Conservation (phyloP, 2,888 invertebrate genomes). For the Brenthis daphne region DNA sequence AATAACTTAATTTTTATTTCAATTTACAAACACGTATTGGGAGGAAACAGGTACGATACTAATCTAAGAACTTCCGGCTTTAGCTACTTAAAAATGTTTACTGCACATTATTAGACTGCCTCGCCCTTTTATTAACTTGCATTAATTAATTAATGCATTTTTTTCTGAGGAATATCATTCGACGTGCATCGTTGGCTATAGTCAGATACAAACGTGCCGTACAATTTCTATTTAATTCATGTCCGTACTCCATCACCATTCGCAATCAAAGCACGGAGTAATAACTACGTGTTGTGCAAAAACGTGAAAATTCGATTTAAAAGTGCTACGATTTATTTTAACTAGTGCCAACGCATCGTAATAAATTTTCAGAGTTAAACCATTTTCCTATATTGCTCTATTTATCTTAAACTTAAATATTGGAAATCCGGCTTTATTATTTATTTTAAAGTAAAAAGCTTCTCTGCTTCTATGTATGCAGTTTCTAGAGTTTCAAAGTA, state of each 20-base stretch:
- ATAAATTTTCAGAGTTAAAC: neutral
- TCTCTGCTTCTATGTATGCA: constrained; percentile 1
- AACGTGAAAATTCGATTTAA: constrained; percentile 25
- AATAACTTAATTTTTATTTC: neutral
- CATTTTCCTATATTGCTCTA: neutral
- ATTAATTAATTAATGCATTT: constrained; percentile 10
- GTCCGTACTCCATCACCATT: constrained; percentile 18
- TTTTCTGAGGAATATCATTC: neutral
- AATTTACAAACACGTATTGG: constrained; percentile 10
- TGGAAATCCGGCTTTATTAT: neutral
- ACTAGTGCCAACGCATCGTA: constrained; percentile 7
- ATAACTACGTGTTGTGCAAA: constrained; percentile 21
- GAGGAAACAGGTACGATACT: constrained; percentile 6
- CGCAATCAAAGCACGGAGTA: constrained; percentile 28
- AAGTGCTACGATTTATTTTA: constrained; percentile 21
- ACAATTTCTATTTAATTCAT: constrained; percentile 15
- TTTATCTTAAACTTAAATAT: neutral
- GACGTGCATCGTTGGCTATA: neutral
- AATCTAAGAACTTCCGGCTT: constrained; percentile 10
- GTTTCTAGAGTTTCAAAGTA: constrained; percentile 9
- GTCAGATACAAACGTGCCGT: neutral
- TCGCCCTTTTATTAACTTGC: constrained; percentile 5
- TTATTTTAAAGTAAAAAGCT: neutral
- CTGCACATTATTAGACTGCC: constrained; percentile 2
- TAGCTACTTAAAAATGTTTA: constrained; percentile 1